Conservation (phyloP, 2,113 vertebrate species). For the Microtus oregoni region DNA sequence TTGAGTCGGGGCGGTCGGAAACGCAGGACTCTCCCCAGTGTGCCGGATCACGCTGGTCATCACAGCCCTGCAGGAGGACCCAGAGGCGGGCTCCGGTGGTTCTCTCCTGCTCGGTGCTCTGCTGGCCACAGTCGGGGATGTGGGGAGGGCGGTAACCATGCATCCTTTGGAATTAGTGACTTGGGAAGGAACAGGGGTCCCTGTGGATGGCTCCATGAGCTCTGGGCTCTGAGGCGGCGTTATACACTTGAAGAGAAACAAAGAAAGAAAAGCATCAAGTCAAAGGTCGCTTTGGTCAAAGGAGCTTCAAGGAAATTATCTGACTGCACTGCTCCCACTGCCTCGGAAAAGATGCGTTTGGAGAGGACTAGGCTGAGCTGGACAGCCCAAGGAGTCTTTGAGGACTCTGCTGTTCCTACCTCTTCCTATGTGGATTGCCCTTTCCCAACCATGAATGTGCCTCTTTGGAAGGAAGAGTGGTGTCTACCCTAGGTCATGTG, state of each 20-base stretch:
- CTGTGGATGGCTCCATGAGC: constrained; percentile 88
- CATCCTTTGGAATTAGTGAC: constrained; percentile 85
- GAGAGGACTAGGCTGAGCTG: neutral
- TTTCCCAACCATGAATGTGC: neutral
- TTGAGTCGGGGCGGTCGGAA: constrained; percentile 79
- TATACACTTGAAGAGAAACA: constrained; percentile 91
- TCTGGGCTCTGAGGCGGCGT: constrained; percentile 98
- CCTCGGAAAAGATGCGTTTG: neutral
- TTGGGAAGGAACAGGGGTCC: constrained; percentile 83
- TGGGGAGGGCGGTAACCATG: constrained; percentile 66
- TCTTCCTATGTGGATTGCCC: neutral
- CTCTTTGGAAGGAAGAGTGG: neutral
- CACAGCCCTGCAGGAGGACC: constrained; percentile 88
- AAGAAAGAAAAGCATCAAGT: neutral
- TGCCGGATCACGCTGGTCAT: constrained; percentile 94
- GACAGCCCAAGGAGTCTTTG: neutral
- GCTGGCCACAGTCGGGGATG: constrained; percentile 49
- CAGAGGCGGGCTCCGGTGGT: constrained; percentile 57
- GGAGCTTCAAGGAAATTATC: neutral
- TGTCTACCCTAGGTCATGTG: neutral
- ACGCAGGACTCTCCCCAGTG: constrained; percentile 87
- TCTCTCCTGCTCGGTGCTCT: constrained; percentile 65
- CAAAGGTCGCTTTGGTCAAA: neutral
- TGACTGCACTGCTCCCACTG: neutral
- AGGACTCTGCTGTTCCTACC: neutral